Percentiles rank a stretch among this genome's conserved stretches.
Conservation (phyloP, 2,113 vertebrate genomes). For the Aythya baeri region DNA sequence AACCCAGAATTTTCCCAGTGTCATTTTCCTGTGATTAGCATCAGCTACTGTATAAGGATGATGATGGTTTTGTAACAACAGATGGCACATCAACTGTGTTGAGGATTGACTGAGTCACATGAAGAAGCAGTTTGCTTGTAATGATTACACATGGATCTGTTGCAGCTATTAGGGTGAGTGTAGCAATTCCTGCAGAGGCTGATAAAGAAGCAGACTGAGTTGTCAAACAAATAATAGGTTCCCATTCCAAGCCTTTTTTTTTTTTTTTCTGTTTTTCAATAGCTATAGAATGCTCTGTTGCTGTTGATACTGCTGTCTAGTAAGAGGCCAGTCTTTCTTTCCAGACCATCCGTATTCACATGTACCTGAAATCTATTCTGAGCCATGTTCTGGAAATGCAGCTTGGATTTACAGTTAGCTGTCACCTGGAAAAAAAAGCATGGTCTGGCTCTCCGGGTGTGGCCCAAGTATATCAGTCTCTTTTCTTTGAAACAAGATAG, state of each 20-base stretch:
- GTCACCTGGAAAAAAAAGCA: neutral
- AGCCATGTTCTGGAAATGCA: neutral
- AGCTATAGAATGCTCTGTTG: neutral
- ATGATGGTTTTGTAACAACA: neutral
- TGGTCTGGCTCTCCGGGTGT: neutral
- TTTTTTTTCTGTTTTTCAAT: neutral
- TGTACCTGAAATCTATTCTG: neutral
- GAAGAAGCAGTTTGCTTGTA: neutral
- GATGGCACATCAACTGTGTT: fast-evolving
- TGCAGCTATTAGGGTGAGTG: fast-evolving
- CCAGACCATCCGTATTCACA: neutral
- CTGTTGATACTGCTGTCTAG: neutral
- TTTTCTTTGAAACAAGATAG: neutral
- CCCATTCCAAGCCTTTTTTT: neutral
- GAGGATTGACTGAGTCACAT: too few relatives aligned
- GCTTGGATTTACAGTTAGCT: neutral
- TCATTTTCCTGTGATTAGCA: neutral
- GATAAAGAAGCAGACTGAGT: neutral
- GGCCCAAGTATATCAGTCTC: neutral
- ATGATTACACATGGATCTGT: neutral
- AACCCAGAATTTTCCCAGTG: neutral
- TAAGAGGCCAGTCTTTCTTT: neutral
- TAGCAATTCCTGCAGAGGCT: neutral
- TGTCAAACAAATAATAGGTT: neutral
- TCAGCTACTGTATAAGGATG: neutral